These are phyloP conservation scores for Megamerina dolium DNA, from an alignment of 2,888 invertebrate species.

Conservation along the genomic window DNA sequence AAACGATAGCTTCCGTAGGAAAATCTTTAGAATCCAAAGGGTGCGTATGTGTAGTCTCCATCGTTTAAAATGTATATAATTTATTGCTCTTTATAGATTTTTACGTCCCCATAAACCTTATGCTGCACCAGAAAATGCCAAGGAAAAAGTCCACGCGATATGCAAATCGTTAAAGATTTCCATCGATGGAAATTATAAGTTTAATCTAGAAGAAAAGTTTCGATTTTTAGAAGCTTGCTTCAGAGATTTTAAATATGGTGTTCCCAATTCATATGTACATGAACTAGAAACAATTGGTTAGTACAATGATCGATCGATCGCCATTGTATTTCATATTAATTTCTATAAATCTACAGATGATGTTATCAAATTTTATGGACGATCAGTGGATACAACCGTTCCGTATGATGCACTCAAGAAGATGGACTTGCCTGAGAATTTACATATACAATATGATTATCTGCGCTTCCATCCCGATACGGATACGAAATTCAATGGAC, in stretches of 20 bases:
- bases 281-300: slow-evolving; percentile 66
- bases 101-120: slow-evolving; percentile 70
- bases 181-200: slow-evolving; percentile 37
- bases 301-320: slow-evolving; percentile 22
- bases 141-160: slow-evolving; percentile 57
- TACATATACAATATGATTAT: slow-evolving; percentile 77
- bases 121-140: slow-evolving; percentile 62
- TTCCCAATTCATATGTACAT: slow-evolving; percentile 79
- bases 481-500: slow-evolving; percentile 66
- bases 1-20: too few relatives aligned
- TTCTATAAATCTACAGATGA: slow-evolving; percentile 52
- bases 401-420: slow-evolving; percentile 68
- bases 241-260: slow-evolving; percentile 64
- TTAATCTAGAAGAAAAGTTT: slow-evolving; percentile 54
- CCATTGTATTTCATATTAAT: background rate
- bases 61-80: too few relatives aligned
- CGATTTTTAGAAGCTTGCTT: slow-evolving; percentile 64
- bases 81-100: slow-evolving; percentile 67
- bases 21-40: slow-evolving; percentile 65
- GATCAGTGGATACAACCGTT: slow-evolving; percentile 62
- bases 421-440: slow-evolving; percentile 76
- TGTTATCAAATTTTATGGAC: slow-evolving; percentile 64
- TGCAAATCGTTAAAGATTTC: slow-evolving; percentile 55
- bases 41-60: too few relatives aligned
- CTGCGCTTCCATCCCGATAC: slow-evolving; percentile 77